A percentile compares a stretch with the other conserved stretches of the same genome.
Conservation (phyloP, 2,888 invertebrate species). For the Drosophila peninsularis region DNA sequence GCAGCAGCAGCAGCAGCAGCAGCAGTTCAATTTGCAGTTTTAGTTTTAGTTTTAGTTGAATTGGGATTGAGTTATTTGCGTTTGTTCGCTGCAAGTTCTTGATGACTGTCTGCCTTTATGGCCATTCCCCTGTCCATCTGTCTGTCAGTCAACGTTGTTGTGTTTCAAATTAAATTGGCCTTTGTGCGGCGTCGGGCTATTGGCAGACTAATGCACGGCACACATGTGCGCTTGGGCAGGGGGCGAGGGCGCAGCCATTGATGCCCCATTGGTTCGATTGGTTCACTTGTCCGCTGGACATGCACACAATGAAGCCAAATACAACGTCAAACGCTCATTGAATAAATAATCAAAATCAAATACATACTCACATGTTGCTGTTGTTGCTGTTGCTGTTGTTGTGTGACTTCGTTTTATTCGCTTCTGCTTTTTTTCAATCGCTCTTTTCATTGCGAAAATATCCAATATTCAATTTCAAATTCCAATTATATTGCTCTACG, state of each 20-base stretch:
- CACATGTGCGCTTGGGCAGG: slow-evolving; percentile 41
- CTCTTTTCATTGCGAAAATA: slow-evolving; percentile 65
- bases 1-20: slow-evolving; percentile 11
- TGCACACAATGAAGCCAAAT: slow-evolving; percentile 73
- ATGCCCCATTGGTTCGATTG: slow-evolving; percentile 38
- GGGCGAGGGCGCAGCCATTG: slow-evolving; percentile 20
- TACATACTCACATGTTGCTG: slow-evolving; percentile 25
- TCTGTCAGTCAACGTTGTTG: slow-evolving; percentile 31
- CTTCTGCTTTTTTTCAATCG: slow-evolving; percentile 38
- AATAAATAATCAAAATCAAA: slow-evolving; percentile 74
- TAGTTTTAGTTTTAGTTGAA: slow-evolving; percentile 54
- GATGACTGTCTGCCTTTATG: slow-evolving; percentile 24
- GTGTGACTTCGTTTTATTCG: slow-evolving; percentile 46
- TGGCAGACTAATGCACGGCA: slow-evolving; percentile 62
- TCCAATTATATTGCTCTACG: slow-evolving; percentile 77
- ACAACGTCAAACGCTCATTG: slow-evolving; percentile 70
- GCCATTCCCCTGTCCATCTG: slow-evolving; percentile 19
- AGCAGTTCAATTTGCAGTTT: slow-evolving; percentile 16
- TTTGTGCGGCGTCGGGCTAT: slow-evolving; percentile 57
- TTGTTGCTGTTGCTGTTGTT: slow-evolving; percentile 16
- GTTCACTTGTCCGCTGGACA: slow-evolving; percentile 44
- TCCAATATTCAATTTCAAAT: slow-evolving; percentile 78
- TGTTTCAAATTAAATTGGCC: slow-evolving; percentile 75
- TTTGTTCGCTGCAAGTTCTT: slow-evolving; percentile 59
- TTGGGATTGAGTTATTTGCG: slow-evolving; percentile 72